Conservation (phyloP, 1,140 invertebrate genomes). For the Panagrolaimus sp. region DNA sequence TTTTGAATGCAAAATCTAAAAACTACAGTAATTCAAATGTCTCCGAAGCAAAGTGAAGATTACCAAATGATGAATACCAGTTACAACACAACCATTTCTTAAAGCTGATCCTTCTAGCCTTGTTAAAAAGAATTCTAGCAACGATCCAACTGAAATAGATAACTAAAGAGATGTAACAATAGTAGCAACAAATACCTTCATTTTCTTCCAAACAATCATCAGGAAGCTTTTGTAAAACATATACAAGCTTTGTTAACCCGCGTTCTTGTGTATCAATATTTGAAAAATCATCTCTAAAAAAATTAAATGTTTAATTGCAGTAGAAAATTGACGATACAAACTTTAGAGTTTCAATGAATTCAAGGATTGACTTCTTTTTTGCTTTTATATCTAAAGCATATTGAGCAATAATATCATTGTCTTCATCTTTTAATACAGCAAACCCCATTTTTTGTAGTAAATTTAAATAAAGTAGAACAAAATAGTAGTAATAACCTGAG, state of each 20-base stretch:
- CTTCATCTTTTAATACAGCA: background rate
- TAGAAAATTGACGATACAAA: background rate
- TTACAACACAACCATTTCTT: background rate
- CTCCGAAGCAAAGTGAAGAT: background rate
- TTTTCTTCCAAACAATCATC: background rate
- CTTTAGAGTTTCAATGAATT: background rate
- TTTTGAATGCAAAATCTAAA: constrained; percentile 14
- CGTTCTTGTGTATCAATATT: background rate
- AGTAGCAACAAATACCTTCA: background rate
- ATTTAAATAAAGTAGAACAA: background rate
- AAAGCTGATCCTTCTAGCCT: background rate
- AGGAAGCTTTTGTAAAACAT: background rate
- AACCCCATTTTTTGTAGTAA: background rate
- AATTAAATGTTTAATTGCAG: background rate
- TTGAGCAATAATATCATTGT: background rate
- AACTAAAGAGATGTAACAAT: background rate
- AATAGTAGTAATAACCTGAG: background rate
- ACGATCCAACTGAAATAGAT: constrained; percentile 8
- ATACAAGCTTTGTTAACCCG: background rate
- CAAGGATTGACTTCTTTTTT: background rate
- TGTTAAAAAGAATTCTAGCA: background rate
- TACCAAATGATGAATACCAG: constrained; percentile 16
- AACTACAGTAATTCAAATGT: background rate
- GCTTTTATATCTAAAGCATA: background rate
- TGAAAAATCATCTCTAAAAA: background rate